phyloP scores from a whole-genome alignment of 2,113 vertebrate genomes.

The Boulengeromyrus knoepffleri region DNA sequence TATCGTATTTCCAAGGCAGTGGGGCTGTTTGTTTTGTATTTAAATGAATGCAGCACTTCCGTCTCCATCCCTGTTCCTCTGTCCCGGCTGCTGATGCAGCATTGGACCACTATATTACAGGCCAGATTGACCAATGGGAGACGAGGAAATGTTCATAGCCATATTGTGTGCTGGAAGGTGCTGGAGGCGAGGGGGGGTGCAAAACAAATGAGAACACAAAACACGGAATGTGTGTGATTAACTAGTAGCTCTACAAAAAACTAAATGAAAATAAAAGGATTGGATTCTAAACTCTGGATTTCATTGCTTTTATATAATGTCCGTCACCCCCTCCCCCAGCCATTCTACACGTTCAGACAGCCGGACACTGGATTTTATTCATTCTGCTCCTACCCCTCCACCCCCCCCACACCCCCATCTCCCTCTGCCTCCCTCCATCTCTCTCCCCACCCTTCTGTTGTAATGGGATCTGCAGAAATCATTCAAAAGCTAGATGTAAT shows the following conservation, averaged over 20 bases:
- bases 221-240: not conserved
- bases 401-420: constrained; percentile 18
- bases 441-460: constrained; percentile 25
- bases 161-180: not conserved
- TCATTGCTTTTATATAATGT: not conserved
- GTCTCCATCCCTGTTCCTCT: not conserved
- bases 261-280: not conserved
- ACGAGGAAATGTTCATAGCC: constrained; percentile 48
- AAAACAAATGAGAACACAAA: not conserved
- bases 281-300: not conserved
- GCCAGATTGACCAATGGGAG: constrained; percentile 60
- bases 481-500: constrained; percentile 59
- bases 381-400: constrained; percentile 27
- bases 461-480: constrained; percentile 60
- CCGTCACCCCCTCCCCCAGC: not conserved
- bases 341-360: constrained; percentile 34
- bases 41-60: not conserved
- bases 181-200: not conserved
- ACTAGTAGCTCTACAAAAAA: not conserved
- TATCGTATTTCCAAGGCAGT: not conserved
- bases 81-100: not conserved
- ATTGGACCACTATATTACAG: constrained; percentile 45
- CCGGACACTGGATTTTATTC: constrained; percentile 65
- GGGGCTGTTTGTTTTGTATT: not conserved
- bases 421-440: constrained; percentile 21